Evolutionary conservation across 37 sponge, comb jelly and placozoan species (phyloP).

Genomic region (Haliclona indistincta): DNA sequence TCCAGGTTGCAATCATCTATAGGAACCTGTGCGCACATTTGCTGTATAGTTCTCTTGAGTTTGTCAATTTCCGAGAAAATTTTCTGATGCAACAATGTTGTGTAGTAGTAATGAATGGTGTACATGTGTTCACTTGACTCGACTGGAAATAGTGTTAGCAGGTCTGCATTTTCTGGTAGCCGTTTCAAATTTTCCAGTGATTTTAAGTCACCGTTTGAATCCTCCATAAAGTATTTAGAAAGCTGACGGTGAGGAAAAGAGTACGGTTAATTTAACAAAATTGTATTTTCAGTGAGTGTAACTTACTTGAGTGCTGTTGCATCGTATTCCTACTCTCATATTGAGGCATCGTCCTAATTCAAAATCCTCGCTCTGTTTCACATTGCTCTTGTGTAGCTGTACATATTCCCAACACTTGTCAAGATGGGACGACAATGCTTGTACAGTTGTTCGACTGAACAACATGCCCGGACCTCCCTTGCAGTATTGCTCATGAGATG

Average conservation of each 20-base stretch:
- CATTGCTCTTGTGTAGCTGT: slow-evolving; percentile 13
- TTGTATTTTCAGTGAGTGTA: too few relatives aligned
- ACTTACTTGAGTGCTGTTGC: slow-evolving; percentile 28
- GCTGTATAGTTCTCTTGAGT: too few relatives aligned
- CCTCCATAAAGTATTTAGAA: too few relatives aligned
- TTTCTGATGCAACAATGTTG: neutral
- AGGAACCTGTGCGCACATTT: too few relatives aligned
- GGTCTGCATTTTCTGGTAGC: neutral
- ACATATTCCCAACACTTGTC: slow-evolving; percentile 40
- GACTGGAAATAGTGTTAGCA: neutral
- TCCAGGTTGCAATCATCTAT: neutral
- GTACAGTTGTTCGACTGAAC: slow-evolving; percentile 49
- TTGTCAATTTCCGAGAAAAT: neutral
- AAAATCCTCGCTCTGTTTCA: slow-evolving; percentile 56
- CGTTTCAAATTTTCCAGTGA: neutral
- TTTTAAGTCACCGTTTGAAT: too few relatives aligned
- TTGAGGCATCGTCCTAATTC: slow-evolving; percentile 82
- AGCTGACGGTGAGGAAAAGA: too few relatives aligned
- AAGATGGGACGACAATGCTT: slow-evolving; percentile 21
- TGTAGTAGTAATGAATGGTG: neutral
- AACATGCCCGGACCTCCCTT: slow-evolving; percentile 58
- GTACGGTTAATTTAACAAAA: too few relatives aligned
- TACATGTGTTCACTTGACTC: neutral
- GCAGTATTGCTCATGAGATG: slow-evolving; percentile 68
- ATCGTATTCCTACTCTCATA: slow-evolving; percentile 50